Base-by-base conservation (phyloP, 2,113 vertebrate genomes). In the Zosterops japonicus region DNA sequence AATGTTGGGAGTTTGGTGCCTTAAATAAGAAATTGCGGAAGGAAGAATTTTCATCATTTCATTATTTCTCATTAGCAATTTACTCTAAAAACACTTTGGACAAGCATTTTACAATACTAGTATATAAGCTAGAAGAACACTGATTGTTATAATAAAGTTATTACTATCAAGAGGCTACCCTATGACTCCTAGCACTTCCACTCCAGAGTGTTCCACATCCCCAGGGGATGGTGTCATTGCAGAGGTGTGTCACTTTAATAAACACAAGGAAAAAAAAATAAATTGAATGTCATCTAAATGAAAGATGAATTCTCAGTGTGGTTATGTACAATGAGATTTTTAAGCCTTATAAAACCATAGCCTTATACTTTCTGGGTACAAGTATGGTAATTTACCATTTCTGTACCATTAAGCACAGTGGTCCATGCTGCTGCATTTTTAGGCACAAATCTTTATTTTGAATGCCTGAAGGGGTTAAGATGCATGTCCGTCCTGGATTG, bases 11-110 rank as follows among this genome's bases (percentile, higher is more conserved):
- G 75, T 83, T 96, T 60, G 75, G 80, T 89, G 88, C 69, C 76
- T 79, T 95, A 87, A 91, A 94, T 88, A 90, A 95, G 87, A 96
- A 89, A 92, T 63, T 49, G 75, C 5, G 25, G 93, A 93, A 97
- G 94, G 92, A 92, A 91, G 87, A 70, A 80, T 83, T 86, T 83
- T 93, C 68, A 78, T 23, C 33, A 70, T 91, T 94, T 96, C 84
- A 86, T 93, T 95, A 74, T 87, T 95, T 83, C 67, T 87, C 69
- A 69, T 90, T 69, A 76, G 88, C 49, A 94, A 47, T 89, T 84
- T 89, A 41, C 49, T 63, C 11, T 31, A 78, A 96, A 77, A 96
- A 70, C 75, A 50, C 60, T 87, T 67, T 55, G 78, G 71, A 92
- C 80, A 91, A 93, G 33, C 59, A 77, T 86, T 91, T 90, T 78